Percentiles rank a stretch among this genome's conserved stretches.
Conservation (phyloP, 2,113 vertebrate species). For the Sylvia atricapilla region DNA sequence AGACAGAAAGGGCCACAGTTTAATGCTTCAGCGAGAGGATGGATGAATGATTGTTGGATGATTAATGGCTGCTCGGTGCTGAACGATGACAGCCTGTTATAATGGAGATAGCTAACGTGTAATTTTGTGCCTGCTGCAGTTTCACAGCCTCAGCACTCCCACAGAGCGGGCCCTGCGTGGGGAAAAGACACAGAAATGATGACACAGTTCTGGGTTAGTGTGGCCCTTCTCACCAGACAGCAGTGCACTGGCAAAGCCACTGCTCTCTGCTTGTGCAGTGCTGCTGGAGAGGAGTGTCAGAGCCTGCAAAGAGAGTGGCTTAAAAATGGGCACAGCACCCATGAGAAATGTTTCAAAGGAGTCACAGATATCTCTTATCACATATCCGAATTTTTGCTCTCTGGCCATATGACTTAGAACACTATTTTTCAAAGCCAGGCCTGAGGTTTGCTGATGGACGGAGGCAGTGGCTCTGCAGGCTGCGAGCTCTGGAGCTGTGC, state of each 20-base stretch:
- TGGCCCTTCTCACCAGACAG: background rate
- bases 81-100: constrained; percentile 64
- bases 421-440: background rate
- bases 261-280: accelerated
- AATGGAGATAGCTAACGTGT: constrained; percentile 58
- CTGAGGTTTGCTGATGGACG: background rate
- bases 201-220: background rate
- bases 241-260: accelerated
- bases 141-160: constrained; percentile 11
- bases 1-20: constrained; percentile 63
- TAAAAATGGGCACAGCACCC: background rate
- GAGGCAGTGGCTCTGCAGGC: background rate
- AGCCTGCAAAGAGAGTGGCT: background rate
- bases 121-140: constrained; percentile 36
- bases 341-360: background rate
- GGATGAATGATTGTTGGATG: constrained; percentile 68
- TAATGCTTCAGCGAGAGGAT: constrained; percentile 58
- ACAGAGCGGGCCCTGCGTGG: background rate
- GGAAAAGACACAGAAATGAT: background rate
- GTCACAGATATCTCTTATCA: background rate
- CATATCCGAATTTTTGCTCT: background rate
- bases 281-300: background rate
- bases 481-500: accelerated
- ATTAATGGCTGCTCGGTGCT: constrained; percentile 63
- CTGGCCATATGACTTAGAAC: background rate